These are phyloP conservation scores for Sesia apiformis DNA, from an alignment of 2,888 invertebrate species.

Conservation along the genomic window DNA sequence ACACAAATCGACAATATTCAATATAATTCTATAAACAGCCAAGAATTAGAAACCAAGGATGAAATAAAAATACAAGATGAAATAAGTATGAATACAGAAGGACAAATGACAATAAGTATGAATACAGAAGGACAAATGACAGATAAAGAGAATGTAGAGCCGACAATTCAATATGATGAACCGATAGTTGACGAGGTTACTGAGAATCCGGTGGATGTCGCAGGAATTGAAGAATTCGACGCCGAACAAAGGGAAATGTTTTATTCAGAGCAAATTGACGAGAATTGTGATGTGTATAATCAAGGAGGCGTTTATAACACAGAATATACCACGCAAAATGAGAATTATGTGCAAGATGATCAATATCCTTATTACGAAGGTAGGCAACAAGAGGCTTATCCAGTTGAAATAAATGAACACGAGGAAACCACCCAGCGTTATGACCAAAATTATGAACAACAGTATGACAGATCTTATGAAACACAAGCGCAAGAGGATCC, in stretches of 20 bases:
- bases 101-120: slow-evolving; percentile 12
- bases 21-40: slow-evolving; percentile 15
- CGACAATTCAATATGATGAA: slow-evolving; percentile 4
- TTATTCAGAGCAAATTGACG: slow-evolving; percentile 31
- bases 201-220: background rate
- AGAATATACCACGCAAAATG: slow-evolving; percentile 18
- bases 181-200: background rate
- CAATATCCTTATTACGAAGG: slow-evolving; percentile 38
- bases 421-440: slow-evolving; percentile 39
- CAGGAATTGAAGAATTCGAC: slow-evolving; percentile 37
- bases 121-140: slow-evolving; percentile 15
- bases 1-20: slow-evolving; percentile 8
- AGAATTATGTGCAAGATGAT: slow-evolving; percentile 23
- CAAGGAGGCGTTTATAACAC: slow-evolving; percentile 18
- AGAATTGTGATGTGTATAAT: slow-evolving; percentile 21
- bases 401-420: slow-evolving; percentile 34
- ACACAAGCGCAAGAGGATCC: background rate
- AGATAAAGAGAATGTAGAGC: slow-evolving; percentile 8
- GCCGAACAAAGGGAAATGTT: slow-evolving; percentile 44
- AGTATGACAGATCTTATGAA: slow-evolving; percentile 20
- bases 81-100: slow-evolving; percentile 18
- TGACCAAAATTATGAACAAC: slow-evolving; percentile 47
- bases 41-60: slow-evolving; percentile 19
- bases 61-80: slow-evolving; percentile 16
- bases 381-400: slow-evolving; percentile 24